Conservation (phyloP, 2,113 vertebrate species). For the Heterocephalus glaber region DNA sequence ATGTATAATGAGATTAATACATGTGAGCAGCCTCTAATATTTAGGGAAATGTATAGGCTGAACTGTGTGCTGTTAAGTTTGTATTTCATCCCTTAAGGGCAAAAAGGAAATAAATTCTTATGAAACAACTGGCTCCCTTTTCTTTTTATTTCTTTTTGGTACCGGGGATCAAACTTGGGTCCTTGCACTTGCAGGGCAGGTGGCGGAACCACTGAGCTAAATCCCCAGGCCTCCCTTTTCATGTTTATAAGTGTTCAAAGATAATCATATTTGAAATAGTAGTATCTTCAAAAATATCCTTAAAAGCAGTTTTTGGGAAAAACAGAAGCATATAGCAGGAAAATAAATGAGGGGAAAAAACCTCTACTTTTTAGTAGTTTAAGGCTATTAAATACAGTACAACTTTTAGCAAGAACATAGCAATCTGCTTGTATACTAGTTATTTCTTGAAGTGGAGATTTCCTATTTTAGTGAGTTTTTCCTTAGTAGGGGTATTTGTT, state of each 20-base stretch:
- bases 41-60: background rate
- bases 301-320: slow-evolving; percentile 34
- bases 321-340: background rate
- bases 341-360: slow-evolving; percentile 39
- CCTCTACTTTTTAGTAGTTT: background rate
- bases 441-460: slow-evolving; percentile 30
- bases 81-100: background rate
- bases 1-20: background rate
- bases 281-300: background rate
- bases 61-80: background rate
- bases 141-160: too few species aligned
- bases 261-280: background rate
- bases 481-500: background rate
- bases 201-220: too few species aligned
- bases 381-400: background rate
- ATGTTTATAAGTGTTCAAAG: background rate
- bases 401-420: background rate
- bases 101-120: background rate
- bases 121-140: background rate
- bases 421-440: background rate
- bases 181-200: too few species aligned
- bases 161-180: too few species aligned
- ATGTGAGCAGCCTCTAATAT: background rate
- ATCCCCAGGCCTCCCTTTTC: background rate
- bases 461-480: background rate